A percentile compares a stretch with the other conserved stretches of the same genome.
phyloP scores from a whole-genome alignment of 1,140 invertebrate genomes.

The Ceratina calcarata region DNA sequence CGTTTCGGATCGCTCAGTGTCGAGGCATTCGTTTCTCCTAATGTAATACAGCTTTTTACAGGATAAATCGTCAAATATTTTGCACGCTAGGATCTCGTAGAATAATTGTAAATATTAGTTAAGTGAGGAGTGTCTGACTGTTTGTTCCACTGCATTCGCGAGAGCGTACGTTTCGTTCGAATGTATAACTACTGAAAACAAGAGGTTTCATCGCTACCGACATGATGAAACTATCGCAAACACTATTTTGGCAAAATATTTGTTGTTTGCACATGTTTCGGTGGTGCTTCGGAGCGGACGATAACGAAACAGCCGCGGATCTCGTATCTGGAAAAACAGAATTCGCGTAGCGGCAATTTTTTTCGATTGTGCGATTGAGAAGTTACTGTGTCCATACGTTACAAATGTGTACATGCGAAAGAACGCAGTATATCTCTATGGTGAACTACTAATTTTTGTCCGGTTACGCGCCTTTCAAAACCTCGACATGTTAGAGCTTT shows the following conservation, averaged over 20 bases:
- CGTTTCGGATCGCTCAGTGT: too few species aligned
- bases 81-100: too few species aligned
- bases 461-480: too few species aligned
- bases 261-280: conserved; percentile 9
- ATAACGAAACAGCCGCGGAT: background rate
- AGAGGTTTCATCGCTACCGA: background rate
- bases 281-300: background rate
- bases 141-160: too few species aligned
- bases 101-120: too few species aligned
- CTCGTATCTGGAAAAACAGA: background rate
- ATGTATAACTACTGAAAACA: background rate
- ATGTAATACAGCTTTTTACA: too few species aligned
- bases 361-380: background rate
- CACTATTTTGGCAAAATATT: conserved; percentile 26
- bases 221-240: background rate
- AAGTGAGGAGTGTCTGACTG: too few species aligned
- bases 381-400: background rate
- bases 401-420: background rate
- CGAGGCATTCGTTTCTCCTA: too few species aligned
- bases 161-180: background rate
- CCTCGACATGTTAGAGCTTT: too few species aligned
- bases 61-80: too few species aligned
- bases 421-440: too few species aligned
- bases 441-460: too few species aligned
- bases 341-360: background rate